Evolutionary conservation across 2,888 invertebrate genomes (phyloP).

Genomic region (Coelinius sp.): DNA sequence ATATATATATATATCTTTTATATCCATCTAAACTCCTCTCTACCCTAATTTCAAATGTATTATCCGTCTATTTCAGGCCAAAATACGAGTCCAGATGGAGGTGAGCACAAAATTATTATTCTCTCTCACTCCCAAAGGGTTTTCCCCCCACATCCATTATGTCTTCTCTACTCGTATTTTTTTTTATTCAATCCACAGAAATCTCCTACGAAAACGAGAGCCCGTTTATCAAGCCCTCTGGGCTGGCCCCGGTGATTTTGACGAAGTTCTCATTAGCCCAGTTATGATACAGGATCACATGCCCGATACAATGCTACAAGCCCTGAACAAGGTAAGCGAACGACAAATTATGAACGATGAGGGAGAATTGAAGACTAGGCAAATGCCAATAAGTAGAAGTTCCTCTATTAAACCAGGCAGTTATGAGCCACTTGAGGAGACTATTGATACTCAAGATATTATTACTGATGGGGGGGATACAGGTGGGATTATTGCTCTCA

Average conservation of each 20-base stretch:
- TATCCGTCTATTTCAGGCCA: slow-evolving; percentile 79
- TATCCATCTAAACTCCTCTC: slow-evolving; percentile 33
- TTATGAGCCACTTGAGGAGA: slow-evolving; percentile 64
- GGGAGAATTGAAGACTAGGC: slow-evolving; percentile 48
- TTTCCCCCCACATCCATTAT: too few relatives aligned
- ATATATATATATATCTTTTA: not conserved
- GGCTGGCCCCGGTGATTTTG: slow-evolving; percentile 88
- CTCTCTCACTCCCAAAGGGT: too few relatives aligned
- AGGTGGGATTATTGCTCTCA: slow-evolving; percentile 28
- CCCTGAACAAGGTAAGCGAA: slow-evolving; percentile 84
- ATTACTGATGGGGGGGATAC: slow-evolving; percentile 3
- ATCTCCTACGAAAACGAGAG: slow-evolving; percentile 79
- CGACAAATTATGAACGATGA: slow-evolving; percentile 41
- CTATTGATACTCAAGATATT: slow-evolving; percentile 30
- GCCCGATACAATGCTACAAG: slow-evolving; percentile 88
- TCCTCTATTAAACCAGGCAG: slow-evolving; percentile 59
- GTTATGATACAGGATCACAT: slow-evolving; percentile 93
- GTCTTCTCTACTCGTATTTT: too few relatives aligned
- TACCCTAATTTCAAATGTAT: too few relatives aligned
- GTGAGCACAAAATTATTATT: slow-evolving; percentile 72
- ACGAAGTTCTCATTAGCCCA: slow-evolving; percentile 89
- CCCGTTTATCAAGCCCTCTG: slow-evolving; percentile 91
- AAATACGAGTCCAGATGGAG: slow-evolving; percentile 84
- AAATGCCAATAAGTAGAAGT: slow-evolving; percentile 55
- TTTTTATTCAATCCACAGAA: slow-evolving; percentile 73